Evolutionary conservation across 2,888 invertebrate species (phyloP).

Genomic region (Diaperis boleti): DNA sequence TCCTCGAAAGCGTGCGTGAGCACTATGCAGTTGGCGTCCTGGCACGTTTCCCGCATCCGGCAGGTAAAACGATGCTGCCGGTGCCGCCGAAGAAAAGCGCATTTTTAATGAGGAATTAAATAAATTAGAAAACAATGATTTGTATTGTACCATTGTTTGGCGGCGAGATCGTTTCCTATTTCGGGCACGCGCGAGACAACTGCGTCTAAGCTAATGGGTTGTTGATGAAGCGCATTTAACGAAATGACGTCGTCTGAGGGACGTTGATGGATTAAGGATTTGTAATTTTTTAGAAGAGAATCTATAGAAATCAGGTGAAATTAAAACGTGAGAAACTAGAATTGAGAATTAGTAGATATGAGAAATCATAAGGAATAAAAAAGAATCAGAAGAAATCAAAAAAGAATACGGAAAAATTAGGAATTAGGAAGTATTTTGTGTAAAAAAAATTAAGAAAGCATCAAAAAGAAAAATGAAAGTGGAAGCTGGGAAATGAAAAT

Average conservation of each 20-base stretch:
- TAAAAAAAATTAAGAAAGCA: no score
- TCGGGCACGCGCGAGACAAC: not conserved
- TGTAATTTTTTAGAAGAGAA: no score
- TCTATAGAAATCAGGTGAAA: no score
- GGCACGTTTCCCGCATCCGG: slow-evolving; percentile 41
- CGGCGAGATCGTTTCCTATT: not conserved
- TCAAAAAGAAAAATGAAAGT: no score
- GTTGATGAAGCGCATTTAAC: not conserved
- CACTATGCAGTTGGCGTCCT: slow-evolving; percentile 39
- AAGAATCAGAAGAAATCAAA: no score
- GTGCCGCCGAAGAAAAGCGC: slow-evolving; percentile 24
- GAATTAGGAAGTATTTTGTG: no score
- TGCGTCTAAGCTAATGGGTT: not conserved
- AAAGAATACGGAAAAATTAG: no score
- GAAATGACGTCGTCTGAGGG: not conserved
- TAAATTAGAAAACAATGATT: slow-evolving; percentile 17
- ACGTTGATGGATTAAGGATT: no score
- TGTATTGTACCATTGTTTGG: slow-evolving; percentile 7
- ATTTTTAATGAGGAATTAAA: slow-evolving; percentile 32
- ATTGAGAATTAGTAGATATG: no score
- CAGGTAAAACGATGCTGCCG: slow-evolving; percentile 33
- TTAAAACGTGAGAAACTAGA: no score
- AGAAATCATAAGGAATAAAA: no score
- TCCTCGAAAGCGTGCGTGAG: slow-evolving; percentile 34
- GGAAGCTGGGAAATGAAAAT: no score